phyloP scores from a whole-genome alignment of 1,140 invertebrate species.

The Ladona fulva region DNA sequence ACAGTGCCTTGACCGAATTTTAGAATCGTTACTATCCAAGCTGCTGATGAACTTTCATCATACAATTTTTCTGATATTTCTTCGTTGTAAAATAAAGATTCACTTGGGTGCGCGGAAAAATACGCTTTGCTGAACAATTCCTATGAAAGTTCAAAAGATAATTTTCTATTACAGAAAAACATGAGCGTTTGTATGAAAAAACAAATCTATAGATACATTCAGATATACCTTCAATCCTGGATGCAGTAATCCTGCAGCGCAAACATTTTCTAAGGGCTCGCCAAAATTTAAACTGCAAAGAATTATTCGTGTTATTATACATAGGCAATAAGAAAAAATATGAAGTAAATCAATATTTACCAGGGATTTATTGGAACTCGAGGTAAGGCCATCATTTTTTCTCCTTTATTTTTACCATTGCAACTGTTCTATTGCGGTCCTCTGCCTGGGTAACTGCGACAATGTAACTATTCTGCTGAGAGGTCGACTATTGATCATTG shows the following conservation, averaged over 20 bases:
- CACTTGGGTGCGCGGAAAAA: neutral
- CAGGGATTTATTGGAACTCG: no score
- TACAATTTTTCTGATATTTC: neutral
- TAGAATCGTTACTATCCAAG: neutral
- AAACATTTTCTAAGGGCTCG: neutral
- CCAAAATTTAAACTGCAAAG: neutral
- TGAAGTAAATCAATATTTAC: no score
- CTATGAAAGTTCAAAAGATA: neutral
- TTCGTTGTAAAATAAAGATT: neutral
- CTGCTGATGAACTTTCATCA: neutral
- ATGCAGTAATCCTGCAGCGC: neutral
- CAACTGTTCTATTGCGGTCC: no score
- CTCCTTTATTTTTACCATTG: no score
- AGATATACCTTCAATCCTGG: neutral
- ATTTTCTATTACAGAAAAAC: no score
- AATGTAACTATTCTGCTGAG: no score
- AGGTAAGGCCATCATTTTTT: no score
- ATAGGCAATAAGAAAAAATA: no score
- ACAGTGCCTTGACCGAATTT: conserved; percentile 17
- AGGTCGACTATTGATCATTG: no score
- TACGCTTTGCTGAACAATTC: neutral
- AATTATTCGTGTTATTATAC: neutral
- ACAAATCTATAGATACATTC: no score
- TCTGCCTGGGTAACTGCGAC: no score
- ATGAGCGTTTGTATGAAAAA: no score